A percentile compares a stretch with the other conserved stretches of the same genome.
Conservation (phyloP, 92 coral and sea anemone genomes). For the Phenganax subtilis region DNA sequence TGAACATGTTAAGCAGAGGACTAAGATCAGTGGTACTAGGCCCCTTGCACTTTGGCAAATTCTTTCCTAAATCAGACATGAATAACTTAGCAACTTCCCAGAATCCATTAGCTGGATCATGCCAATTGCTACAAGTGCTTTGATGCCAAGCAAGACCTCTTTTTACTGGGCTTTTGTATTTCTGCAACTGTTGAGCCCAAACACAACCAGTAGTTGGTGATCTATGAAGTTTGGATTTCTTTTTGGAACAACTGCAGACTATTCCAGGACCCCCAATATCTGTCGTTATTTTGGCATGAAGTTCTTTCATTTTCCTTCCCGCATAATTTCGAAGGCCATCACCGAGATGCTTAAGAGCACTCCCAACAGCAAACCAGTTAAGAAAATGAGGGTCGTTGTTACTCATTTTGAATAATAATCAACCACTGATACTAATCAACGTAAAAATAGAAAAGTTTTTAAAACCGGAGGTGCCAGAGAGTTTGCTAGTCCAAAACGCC, state of each 20-base stretch:
- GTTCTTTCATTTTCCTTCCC: constrained; percentile 36
- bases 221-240: no score
- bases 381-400: constrained; percentile 44
- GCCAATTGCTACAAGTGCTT: constrained; percentile 66
- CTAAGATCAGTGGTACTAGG: constrained; percentile 65
- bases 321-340: constrained; percentile 60
- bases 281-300: constrained; percentile 43
- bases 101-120: constrained; percentile 57
- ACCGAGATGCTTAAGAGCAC: constrained; percentile 51
- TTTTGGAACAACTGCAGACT: no score
- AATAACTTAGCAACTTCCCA: constrained; percentile 83
- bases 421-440: no score
- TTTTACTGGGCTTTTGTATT: constrained; percentile 24
- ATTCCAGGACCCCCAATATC: not conserved
- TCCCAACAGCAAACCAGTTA: constrained; percentile 78
- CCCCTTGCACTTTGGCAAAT: constrained; percentile 32
- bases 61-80: constrained; percentile 62
- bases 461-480: no score
- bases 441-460: no score
- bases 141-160: constrained; percentile 62
- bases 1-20: constrained; percentile 60
- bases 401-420: not conserved
- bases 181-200: constrained; percentile 57
- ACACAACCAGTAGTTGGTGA: no score
- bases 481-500: no score